These are phyloP conservation scores for Carollia perspicillata DNA, from an alignment of 2,113 vertebrate genomes.

Conservation along the genomic window DNA sequence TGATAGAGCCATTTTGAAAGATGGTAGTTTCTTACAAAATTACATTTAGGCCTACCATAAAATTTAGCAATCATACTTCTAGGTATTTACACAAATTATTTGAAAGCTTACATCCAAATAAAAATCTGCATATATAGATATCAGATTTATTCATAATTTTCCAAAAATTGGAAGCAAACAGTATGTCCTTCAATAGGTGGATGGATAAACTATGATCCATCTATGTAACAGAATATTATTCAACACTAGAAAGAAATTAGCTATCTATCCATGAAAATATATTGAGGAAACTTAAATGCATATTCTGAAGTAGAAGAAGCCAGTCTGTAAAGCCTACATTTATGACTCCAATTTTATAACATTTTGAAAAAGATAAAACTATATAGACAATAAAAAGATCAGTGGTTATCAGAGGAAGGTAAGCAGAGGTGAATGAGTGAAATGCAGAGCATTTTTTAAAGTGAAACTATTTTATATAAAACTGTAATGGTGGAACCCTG, in stretches of 20 bases:
- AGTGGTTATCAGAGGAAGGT: background rate
- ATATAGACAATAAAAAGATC: background rate
- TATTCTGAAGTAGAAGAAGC: background rate
- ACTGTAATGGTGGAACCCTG: background rate
- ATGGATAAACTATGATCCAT: background rate
- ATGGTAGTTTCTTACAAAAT: background rate
- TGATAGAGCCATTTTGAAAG: background rate
- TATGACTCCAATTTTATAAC: background rate
- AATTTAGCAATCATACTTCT: background rate
- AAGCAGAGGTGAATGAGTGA: background rate
- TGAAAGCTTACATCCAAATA: background rate
- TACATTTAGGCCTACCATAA: background rate
- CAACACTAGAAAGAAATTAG: background rate
- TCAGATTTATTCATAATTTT: background rate
- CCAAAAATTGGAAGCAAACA: background rate
- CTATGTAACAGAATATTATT: background rate
- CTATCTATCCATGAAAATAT: background rate
- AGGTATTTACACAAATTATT: background rate
- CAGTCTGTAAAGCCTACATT: background rate
- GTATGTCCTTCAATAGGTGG: background rate
- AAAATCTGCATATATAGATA: background rate
- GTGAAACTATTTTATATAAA: background rate
- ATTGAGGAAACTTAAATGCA: background rate
- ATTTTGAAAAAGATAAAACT: background rate
- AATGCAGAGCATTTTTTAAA: background rate